Evolutionary conservation across 2,113 vertebrate species (phyloP).

Genomic region (Girardinichthys multiradiatus): DNA sequence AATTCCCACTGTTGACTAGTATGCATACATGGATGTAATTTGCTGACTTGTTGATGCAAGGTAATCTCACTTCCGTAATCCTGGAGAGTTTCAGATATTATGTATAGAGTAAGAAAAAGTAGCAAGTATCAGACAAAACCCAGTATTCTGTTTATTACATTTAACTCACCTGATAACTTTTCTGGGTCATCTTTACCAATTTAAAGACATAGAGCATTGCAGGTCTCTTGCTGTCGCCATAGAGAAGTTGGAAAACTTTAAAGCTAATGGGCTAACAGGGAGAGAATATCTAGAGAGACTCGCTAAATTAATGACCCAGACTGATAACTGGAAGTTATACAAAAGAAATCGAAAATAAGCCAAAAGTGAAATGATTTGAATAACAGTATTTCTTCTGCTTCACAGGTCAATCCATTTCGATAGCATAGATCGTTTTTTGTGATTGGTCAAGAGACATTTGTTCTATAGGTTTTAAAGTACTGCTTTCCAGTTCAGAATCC

Average conservation of each 20-base stretch:
- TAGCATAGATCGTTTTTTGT: neutral
- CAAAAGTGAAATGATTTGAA: neutral
- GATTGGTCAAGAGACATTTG: neutral
- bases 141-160: neutral
- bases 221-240: neutral
- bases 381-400: neutral
- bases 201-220: neutral
- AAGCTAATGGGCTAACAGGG: neutral
- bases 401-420: neutral
- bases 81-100: no score
- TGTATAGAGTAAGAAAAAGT: no score
- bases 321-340: neutral
- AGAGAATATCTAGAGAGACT: neutral
- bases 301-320: neutral
- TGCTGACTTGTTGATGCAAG: no score
- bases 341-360: neutral
- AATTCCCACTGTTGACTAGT: no score
- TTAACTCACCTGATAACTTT: neutral
- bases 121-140: neutral
- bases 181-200: neutral
- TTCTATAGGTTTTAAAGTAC: neutral
- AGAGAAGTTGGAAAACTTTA: neutral
- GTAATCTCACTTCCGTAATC: no score
- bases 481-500: neutral
- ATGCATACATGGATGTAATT: no score